phyloP scores from a whole-genome alignment of 2,888 invertebrate species.

The Prosapia bicincta region DNA sequence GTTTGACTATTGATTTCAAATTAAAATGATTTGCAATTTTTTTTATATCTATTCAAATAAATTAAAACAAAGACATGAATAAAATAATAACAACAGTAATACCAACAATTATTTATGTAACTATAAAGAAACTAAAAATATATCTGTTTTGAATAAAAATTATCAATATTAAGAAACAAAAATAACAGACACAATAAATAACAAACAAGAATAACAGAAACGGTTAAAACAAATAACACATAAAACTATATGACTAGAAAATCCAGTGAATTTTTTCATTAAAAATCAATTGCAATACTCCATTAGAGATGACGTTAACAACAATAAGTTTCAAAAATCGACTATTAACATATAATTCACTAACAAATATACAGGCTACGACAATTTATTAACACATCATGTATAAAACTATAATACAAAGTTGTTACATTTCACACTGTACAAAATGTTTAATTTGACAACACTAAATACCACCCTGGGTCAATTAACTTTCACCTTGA shows the following conservation, averaged over 20 bases:
- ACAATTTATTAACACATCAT: not conserved
- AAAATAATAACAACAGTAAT: too few species aligned
- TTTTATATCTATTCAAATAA: too few species aligned
- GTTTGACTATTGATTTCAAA: too few species aligned
- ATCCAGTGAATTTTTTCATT: not conserved
- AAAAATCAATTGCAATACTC: not conserved
- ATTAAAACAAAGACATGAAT: too few species aligned
- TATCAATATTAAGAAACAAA: not conserved
- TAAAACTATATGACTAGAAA: not conserved
- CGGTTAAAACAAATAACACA: not conserved
- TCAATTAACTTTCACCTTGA: slow-evolving; percentile 3
- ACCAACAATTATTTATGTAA: too few species aligned
- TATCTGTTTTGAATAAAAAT: too few species aligned
- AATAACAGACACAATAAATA: too few species aligned
- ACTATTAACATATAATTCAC: not conserved
- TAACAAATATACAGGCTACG: not conserved
- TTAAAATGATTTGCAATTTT: too few species aligned
- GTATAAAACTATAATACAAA: not conserved
- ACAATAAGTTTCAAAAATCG: not conserved
- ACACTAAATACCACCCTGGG: not conserved
- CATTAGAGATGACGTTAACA: not conserved
- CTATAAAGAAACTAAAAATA: too few species aligned
- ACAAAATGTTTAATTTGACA: not conserved
- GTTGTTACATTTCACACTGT: not conserved
- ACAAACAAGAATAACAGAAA: not conserved